Evolutionary conservation across 53 echinoderm and acorn worm species (phyloP).

Genomic region (Apostichopus leukothele): DNA sequence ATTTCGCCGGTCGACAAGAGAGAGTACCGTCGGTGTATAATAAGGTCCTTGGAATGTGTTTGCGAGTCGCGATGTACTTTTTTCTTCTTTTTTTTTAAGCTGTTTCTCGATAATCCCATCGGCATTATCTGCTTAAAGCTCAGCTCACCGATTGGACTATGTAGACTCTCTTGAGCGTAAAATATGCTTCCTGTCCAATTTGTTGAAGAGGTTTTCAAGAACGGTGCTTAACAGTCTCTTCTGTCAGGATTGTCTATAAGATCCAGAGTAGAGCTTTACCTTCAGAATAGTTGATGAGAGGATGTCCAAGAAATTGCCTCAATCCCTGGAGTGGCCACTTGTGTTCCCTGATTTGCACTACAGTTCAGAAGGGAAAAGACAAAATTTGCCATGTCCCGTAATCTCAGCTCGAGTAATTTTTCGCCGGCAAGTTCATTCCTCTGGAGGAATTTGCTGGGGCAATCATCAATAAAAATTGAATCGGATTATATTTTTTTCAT

Average conservation of each 20-base stretch:
- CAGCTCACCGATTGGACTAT: not conserved
- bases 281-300: not conserved
- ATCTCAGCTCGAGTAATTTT: not conserved
- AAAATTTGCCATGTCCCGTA: not conserved
- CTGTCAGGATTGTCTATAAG: not conserved
- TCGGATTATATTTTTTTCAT: no score
- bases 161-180: not conserved
- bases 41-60: constrained; percentile 5
- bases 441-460: no score
- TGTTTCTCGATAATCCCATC: not conserved
- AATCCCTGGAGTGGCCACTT: constrained; percentile 23
- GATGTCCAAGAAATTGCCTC: constrained; percentile 17
- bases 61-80: not conserved
- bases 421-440: not conserved
- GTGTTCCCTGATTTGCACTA: not conserved
- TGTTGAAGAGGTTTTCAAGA: not conserved
- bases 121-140: constrained; percentile 8
- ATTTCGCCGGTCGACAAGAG: not conserved
- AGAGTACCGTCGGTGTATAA: not conserved
- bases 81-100: not conserved
- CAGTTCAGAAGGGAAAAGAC: not conserved
- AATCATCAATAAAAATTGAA: no score
- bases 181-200: constrained; percentile 27
- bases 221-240: not conserved
- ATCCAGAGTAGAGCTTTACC: not conserved